phyloP scores from a whole-genome alignment of 2,797 vertebrate genomes.

The Oreonectes daqikongensis region DNA sequence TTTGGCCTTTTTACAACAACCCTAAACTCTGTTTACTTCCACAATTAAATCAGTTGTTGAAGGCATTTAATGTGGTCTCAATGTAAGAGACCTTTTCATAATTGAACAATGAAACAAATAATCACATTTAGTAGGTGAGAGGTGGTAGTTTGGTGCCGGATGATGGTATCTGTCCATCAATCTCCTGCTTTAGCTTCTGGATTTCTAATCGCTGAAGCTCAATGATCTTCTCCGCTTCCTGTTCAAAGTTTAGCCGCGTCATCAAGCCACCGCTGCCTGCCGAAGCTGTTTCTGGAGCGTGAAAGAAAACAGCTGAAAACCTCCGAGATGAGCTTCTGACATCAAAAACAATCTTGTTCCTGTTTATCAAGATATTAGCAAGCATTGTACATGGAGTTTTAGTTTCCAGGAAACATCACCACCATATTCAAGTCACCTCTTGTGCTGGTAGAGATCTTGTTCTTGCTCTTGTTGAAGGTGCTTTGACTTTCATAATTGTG shows the following conservation, averaged over 20 bases:
- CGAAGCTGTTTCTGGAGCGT: constrained; percentile 6
- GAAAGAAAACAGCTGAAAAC: constrained; percentile 16
- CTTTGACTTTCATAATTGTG: constrained; percentile 32
- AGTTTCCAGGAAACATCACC: not conserved
- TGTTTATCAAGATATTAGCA: not conserved
- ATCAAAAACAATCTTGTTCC: not conserved
- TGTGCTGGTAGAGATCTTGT: not conserved
- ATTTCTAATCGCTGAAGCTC: constrained; percentile 83
- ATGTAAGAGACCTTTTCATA: not conserved
- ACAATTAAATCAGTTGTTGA: not conserved
- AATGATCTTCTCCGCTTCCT: constrained; percentile 78
- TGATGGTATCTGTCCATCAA: constrained; percentile 65
- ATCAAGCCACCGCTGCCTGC: constrained; percentile 38
- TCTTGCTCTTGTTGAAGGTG: constrained; percentile 13
- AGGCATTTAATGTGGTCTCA: too few species aligned
- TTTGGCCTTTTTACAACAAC: not conserved
- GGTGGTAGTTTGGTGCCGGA: constrained; percentile 64
- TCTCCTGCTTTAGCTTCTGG: constrained; percentile 73
- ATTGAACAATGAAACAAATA: not conserved
- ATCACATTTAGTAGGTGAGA: constrained; percentile 33
- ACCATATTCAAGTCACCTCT: constrained; percentile 19
- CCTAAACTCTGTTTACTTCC: not conserved
- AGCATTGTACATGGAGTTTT: not conserved
- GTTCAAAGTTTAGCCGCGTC: constrained; percentile 70
- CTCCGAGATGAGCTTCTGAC: not conserved